Evolutionary conservation across 2,888 invertebrate species (phyloP), one percentile per base, ranked within the genome.

Genomic region (Melinopterus prodromus): DNA sequence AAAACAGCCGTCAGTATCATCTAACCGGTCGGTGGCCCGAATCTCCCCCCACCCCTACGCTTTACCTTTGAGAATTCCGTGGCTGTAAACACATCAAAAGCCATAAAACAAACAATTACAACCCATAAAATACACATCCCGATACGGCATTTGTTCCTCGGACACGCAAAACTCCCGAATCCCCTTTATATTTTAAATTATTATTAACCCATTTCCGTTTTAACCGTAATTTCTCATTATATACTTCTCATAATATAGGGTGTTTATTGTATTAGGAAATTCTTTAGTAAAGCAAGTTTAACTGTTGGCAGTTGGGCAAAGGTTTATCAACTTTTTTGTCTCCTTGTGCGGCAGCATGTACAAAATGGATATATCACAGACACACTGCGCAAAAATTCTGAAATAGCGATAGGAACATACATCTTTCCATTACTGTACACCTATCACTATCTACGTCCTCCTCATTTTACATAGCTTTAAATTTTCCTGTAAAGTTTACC

Each of bases 61-160:
- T 53, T 53, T 53, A 53, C 53, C 53, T 53, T 53, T 7, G 53
- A 53, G 53, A 53, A 53, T 53, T 53, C 12, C 53, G 12, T 7
- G 9, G 53, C 53, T 53, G 53, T 53, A 53, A 53, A 53, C 53
- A 53, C 53, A 53, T 53, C 53, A 53, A 53, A 53, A 53, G 53
- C 53, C 53, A 53, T 53, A 53, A 53, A 53, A 53, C 53, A 53
- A 53, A 53, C 53, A 53, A 53, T 53, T 53, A 53, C 53, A 53
- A 6, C 12, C 1, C 53, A 53, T 53, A 53, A 53, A 53, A 53
- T 53, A 53, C 53, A 53, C 53, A 53, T 53, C 53, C 53, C 1
- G 26, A 26, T 26, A 26, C 26, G 2, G 26, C 26, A 26, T 26
- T 26, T 26, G 26, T 3, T 26, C 1, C 53, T 6, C 53, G 12